Base-by-base conservation (phyloP, 2,888 invertebrate species). In the Meteorus colon region DNA sequence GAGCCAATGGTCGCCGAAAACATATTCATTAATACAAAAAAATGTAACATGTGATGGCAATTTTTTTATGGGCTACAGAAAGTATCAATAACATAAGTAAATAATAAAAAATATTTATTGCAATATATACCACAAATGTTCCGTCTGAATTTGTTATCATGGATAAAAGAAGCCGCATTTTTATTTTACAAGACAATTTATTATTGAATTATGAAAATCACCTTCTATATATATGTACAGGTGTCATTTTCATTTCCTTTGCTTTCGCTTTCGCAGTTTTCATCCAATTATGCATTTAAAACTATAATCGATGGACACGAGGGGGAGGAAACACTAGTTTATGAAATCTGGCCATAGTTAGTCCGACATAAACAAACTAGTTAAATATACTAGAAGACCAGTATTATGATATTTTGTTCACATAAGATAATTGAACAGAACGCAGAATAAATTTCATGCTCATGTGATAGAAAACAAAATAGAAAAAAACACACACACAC, bases 161-260 rank as follows among this genome's bases (percentile, higher is more conserved):
- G 45, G 70, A 16, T 71, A 62, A 62, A 71, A 71, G 60, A 41
- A 34, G 59, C 59, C 59, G 24, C 29, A n/a, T 29, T 29, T 62
- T 24, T 31, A 63, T 62, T 63, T 72, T 45, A 48, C 71, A 72
- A 27, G 37, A 45, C 48, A 62, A 72, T 63, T 62, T 45, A 55
- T 55, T 59, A 55, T 55, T 55, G 51, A 68, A 72, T 48, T 72
- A 63, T 63, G 45, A 72, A 62, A 41, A 72, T 72, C 71, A 72
- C 63, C 19, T 55, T 24, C 62, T 37, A 60, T 27, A n/a, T 55
- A 45, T 72, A 72, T 72, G 62, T 72, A 72, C 71, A 72, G 45
- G 45, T 48, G 29, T 12, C 29, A 63, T 31, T 48, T 63, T 70
- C 70, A 70, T 45, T 63, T 45, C 0, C 27, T 48, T 48, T 45